Evolutionary conservation across 2,888 invertebrate species (phyloP), one percentile per base, ranked within the genome.

Genomic region (Drosophila prolongata): DNA sequence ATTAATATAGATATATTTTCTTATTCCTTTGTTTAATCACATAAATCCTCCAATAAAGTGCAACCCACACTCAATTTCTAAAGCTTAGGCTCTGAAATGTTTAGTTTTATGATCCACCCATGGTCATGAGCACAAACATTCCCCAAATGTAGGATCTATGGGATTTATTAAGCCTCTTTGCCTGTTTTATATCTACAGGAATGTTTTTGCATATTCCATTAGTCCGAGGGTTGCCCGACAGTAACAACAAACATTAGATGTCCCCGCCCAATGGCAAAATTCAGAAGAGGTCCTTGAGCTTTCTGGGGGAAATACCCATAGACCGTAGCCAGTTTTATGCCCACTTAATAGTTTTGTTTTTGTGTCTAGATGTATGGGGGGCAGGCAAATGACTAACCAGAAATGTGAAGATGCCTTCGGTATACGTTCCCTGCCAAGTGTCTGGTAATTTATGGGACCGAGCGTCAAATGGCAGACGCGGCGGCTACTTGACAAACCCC

Each of bases 281-380:
- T 14, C 4, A 34, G 14, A 19, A 53, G 68, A 47, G 47, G 66
- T 64, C 53, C 58, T 60, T 60, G 35, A 27, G 43, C 30, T 16
- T 34, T 69, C 10, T 11, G 10, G n/a, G 40, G 34, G 34, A 34
- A 27, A 50, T 70, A 49, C 43, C 49, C 59, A 68, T 68, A 43
- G 59, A 16, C 67, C 49, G 55, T 70, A 70, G 44, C 67, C 70
- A 84, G 71, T 87, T 80, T 88, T 88, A 84, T 86, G 86, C 78
- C 78, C 89, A 82, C 87, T 79, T 86, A 87, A 88, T 85, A 88
- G 89, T 85, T 88, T 85, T 85, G 84, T 83, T 78, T 88, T 78
- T 69, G 74, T 80, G 65, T 49, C 37, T 66, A 30, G 61, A 37
- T 42, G 38, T 30, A 1, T 8, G 9, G 52, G 71, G 68, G 65